These are phyloP conservation scores for Mobula hypostoma DNA, from an alignment of 2,113 vertebrate species.

Conservation along the genomic window DNA sequence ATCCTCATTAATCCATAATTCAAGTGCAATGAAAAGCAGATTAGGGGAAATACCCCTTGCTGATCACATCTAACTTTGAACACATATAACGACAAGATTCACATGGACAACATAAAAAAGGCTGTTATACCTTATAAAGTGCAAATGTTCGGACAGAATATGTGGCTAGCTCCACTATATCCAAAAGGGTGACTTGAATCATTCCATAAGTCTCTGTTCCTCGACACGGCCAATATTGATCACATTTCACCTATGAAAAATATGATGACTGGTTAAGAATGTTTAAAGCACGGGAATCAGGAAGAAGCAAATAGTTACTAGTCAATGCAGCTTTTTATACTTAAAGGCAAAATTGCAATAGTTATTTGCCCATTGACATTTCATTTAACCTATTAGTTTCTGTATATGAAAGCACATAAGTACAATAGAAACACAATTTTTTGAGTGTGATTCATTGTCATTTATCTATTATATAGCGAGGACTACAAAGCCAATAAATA, in stretches of 20 bases:
- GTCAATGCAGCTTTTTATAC: not conserved
- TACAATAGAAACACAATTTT: too few species aligned
- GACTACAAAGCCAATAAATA: not conserved
- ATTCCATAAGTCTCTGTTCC: conserved; percentile 87
- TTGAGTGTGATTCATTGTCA: not conserved
- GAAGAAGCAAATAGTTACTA: not conserved
- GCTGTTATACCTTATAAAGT: conserved; percentile 75
- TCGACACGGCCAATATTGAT: conserved; percentile 90
- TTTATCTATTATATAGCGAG: not conserved
- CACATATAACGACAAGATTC: too few species aligned
- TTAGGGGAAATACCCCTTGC: not conserved
- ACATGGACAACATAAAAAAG: not conserved
- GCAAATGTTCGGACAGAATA: conserved; percentile 84
- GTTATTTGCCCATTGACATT: not conserved
- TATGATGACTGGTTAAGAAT: not conserved
- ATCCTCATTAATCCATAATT: not conserved
- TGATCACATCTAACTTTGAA: not conserved
- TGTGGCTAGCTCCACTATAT: conserved; percentile 83
- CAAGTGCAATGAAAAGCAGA: not conserved
- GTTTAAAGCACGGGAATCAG: not conserved
- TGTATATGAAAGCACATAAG: not conserved
- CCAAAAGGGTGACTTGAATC: conserved; percentile 86
- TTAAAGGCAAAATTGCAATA: not conserved
- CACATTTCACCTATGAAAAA: conserved; percentile 79
- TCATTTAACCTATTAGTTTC: not conserved